A percentile compares a stretch with the other conserved stretches of the same genome.
phyloP scores from a whole-genome alignment of 2,113 vertebrate genomes.

The Tyrannus savana region DNA sequence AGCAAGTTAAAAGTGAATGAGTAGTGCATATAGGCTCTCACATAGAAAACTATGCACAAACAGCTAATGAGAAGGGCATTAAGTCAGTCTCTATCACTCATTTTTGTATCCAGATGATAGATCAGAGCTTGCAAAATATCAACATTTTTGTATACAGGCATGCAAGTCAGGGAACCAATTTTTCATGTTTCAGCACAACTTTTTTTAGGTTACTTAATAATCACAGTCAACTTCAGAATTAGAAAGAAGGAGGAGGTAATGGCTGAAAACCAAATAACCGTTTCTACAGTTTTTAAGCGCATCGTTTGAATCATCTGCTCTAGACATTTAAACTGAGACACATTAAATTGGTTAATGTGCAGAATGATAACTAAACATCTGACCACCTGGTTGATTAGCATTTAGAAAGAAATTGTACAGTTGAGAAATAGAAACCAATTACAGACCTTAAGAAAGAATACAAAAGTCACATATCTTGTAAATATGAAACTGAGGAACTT shows the following conservation, averaged over 20 bases:
- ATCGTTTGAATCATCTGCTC: not conserved
- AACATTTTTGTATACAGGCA: not conserved
- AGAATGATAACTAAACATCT: constrained; percentile 46
- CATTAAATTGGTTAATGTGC: constrained; percentile 43
- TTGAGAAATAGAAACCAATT: constrained; percentile 62
- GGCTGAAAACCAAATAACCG: not conserved
- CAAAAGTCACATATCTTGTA: constrained; percentile 46
- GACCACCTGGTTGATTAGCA: constrained; percentile 52
- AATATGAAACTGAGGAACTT: constrained; percentile 61
- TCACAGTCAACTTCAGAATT: not conserved
- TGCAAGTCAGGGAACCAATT: fast-evolving
- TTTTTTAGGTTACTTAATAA: not conserved
- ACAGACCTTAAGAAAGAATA: constrained; percentile 27
- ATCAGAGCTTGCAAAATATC: not conserved
- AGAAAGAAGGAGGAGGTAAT: not conserved
- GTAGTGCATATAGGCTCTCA: not conserved
- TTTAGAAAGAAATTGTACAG: constrained; percentile 53
- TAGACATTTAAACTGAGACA: constrained; percentile 31
- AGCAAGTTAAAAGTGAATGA: not conserved
- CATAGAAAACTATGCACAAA: not conserved
- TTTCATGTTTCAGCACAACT: not conserved
- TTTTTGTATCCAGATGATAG: not conserved
- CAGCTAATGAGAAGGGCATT: not conserved
- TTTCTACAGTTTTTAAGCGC: constrained; percentile 2
- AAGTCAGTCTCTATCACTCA: not conserved